Percentiles rank a stretch among this genome's conserved stretches.
phyloP scores from a whole-genome alignment of 2,797 vertebrate species.

The Sarcoramphus papa region DNA sequence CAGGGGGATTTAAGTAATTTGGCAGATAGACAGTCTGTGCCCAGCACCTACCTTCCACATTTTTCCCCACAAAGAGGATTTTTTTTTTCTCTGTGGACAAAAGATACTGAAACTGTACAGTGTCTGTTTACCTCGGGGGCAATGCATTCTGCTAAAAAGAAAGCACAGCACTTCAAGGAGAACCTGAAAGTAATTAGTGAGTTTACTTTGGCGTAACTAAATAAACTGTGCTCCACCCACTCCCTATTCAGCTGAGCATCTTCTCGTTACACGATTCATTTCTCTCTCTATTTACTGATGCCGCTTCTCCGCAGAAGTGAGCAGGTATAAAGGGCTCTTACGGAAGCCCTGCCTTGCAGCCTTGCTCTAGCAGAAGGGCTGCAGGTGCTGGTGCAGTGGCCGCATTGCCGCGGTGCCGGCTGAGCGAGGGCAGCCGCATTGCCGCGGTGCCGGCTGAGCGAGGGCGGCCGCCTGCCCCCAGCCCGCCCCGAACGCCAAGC shows the following conservation, averaged over 20 bases:
- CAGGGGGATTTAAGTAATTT: neutral
- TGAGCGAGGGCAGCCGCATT: rapidly evolving
- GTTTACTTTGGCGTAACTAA: neutral
- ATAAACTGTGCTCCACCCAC: neutral
- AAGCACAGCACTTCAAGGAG: neutral
- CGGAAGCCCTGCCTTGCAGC: neutral
- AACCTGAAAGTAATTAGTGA: neutral
- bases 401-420: too few relatives aligned
- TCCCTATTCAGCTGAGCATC: neutral
- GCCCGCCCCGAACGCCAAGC: too few relatives aligned
- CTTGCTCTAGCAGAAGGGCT: neutral
- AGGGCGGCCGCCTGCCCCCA: neutral
- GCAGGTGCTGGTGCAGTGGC: neutral
- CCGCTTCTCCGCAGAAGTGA: neutral
- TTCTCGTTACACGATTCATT: neutral
- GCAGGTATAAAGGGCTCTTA: neutral
- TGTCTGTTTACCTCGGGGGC: neutral
- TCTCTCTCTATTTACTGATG: neutral
- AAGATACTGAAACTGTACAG: neutral
- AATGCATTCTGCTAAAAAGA: neutral
- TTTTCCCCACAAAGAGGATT: neutral
- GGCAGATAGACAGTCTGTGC: neutral
- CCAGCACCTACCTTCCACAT: neutral
- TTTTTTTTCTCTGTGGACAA: neutral
- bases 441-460: rapidly evolving